A percentile compares a stretch with the other conserved stretches of the same genome.
These are phyloP conservation scores for Rhombomys opimus DNA, from an alignment of 2,113 vertebrate species.

Conservation along the genomic window DNA sequence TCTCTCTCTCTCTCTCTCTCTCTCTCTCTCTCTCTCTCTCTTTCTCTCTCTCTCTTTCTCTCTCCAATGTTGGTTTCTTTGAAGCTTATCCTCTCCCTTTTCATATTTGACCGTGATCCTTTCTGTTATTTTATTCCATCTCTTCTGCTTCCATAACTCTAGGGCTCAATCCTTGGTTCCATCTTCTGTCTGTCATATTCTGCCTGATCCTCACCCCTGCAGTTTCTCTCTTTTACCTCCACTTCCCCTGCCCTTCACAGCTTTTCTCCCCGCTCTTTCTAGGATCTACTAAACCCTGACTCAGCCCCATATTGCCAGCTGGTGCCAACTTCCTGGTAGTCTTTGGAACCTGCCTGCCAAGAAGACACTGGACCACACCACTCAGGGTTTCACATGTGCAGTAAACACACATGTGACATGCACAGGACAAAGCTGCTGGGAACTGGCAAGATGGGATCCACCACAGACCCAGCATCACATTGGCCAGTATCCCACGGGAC, in stretches of 20 bases:
- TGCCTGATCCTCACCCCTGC: background rate
- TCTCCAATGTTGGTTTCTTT: background rate
- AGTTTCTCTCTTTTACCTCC: background rate
- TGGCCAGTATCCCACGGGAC: background rate
- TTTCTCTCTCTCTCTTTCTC: fast-evolving
- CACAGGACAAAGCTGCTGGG: too few species aligned
- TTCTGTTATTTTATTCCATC: background rate
- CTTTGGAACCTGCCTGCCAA: background rate
- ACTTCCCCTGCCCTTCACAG: too few species aligned
- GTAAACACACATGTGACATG: background rate
- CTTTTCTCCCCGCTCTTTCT: background rate
- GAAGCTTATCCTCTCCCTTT: background rate
- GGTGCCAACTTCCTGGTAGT: conserved; percentile 23
- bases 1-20: fast-evolving
- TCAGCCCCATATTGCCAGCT: conserved; percentile 76
- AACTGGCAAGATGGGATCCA: fast-evolving
- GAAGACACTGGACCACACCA: background rate
- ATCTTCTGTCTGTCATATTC: background rate
- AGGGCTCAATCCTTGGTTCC: background rate
- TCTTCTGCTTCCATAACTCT: background rate
- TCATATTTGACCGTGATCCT: background rate
- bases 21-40: fast-evolving
- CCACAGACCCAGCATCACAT: fast-evolving
- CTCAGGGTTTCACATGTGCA: background rate
- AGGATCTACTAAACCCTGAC: conserved; percentile 72